Conservation (phyloP, 2,113 vertebrate species). For the Sturnira hondurensis region DNA sequence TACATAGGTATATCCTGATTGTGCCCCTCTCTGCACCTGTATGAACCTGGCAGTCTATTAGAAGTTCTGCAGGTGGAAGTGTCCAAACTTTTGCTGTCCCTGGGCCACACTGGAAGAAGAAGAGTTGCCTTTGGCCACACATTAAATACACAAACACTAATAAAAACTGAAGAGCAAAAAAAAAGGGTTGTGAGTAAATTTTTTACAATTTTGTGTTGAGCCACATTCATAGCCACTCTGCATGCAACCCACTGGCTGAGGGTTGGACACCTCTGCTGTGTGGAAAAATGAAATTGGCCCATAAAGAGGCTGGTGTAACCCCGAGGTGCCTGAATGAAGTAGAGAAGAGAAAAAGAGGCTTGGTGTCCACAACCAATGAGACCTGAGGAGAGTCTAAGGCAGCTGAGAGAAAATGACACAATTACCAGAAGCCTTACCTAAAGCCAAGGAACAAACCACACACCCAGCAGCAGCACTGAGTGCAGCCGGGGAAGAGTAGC, state of each 20-base stretch:
- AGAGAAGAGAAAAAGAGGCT: not conserved
- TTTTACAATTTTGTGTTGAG: too few relatives aligned
- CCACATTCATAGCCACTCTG: too few relatives aligned
- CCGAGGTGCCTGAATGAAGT: not conserved
- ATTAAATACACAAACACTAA: too few relatives aligned
- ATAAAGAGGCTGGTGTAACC: fast-evolving
- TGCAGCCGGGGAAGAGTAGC: too few relatives aligned
- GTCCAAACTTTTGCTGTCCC: too few relatives aligned
- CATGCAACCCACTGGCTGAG: too few relatives aligned
- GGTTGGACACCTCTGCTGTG: too few relatives aligned
- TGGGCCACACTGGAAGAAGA: too few relatives aligned
- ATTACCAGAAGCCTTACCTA: not conserved
- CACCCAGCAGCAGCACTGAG: fast-evolving
- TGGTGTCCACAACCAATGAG: not conserved
- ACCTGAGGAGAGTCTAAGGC: not conserved
- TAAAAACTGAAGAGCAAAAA: too few relatives aligned
- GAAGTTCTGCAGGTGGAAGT: not conserved
- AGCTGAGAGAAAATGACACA: not conserved
- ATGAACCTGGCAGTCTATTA: not conserved
- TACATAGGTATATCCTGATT: not conserved
- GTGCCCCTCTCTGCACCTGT: not conserved
- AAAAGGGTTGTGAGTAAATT: too few relatives aligned
- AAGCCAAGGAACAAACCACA: not conserved
- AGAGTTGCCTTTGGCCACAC: too few relatives aligned
- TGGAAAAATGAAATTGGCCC: too few relatives aligned